Evolutionary conservation across 2,888 invertebrate species (phyloP), one percentile per base, ranked within the genome.

Genomic region (Herminia tarsipennalis): DNA sequence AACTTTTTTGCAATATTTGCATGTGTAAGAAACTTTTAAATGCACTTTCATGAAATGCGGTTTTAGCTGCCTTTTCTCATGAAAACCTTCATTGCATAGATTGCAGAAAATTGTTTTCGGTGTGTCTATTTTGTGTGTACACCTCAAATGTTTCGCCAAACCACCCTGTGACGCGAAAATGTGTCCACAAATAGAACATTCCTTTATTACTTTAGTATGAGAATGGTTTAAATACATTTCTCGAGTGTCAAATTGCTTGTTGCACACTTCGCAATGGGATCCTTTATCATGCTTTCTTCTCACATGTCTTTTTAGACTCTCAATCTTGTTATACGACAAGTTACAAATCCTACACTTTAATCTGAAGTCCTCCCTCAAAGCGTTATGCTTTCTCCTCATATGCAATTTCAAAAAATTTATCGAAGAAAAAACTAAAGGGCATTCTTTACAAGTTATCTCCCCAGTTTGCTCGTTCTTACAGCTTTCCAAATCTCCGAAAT

Each of bases 261-360:
- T 84, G 47, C 90, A 90, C 3, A 83, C 79, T 16, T 83, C 81
- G 49, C 90, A 89, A 37, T 77, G 73, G 0, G 82, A 78, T 0
- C 78, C 81, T n/a, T 72, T 66, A 4, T 83, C 84, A 18, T 91
- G 91, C 72, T 90, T 91, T 38, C 90, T 73, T 32, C 83, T 66
- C 0, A 90, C 76, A 53, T 91, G 91, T 2, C 88, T 67, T 55
- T 89, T 89, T 1, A 91, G 67, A 52, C 91, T 91, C 37, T 89
- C 88, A n/a, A 88, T 78, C 61, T 88, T 90, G 44, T 88, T 81
- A 29, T 90, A 91, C 0, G 89, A 89, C n/a, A 91, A 64, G 46
- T 85, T 83, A 49, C 91, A 91, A 43, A 89, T 81, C 34, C 77
- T 79, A 56, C 91, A 91, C 56, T 88, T 89, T 27, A 88, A 68